Evolutionary conservation across 2,113 vertebrate species (phyloP).

Genomic region (Cavia aperea): DNA sequence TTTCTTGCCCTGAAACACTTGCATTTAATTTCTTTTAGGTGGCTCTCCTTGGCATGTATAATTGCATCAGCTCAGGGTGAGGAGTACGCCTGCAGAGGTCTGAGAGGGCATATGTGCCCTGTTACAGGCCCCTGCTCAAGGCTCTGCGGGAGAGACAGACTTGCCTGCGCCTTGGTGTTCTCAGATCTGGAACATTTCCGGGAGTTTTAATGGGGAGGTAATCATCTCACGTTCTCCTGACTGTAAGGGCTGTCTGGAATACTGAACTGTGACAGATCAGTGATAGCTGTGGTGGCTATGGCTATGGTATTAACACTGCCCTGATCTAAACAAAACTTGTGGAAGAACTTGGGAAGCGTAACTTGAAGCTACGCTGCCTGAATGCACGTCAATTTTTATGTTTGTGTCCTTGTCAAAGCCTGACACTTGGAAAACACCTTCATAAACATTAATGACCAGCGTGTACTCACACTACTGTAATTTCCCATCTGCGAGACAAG

Average conservation of each 20-base stretch:
- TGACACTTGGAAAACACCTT: background rate
- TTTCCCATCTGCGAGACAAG: background rate
- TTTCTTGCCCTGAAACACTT: background rate
- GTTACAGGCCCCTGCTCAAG: background rate
- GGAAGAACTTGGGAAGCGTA: background rate
- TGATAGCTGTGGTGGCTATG: background rate
- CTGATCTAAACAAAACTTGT: background rate
- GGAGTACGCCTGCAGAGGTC: background rate
- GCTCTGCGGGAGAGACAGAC: background rate
- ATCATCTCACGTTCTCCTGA: background rate
- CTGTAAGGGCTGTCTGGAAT: background rate
- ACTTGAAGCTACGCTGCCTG: background rate
- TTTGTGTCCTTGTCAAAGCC: background rate
- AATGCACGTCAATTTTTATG: background rate
- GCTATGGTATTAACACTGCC: too few species aligned
- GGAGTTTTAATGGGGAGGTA: background rate
- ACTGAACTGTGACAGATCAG: background rate
- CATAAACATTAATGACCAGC: background rate
- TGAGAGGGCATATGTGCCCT: background rate
- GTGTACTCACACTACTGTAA: background rate
- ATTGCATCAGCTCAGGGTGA: background rate
- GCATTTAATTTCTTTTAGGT: background rate
- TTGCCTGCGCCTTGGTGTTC: background rate
- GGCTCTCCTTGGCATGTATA: background rate
- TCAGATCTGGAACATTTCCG: background rate